A percentile compares a stretch with the other conserved stretches of the same genome.
These are phyloP conservation scores for Phaetusa simplex DNA, from an alignment of 2,113 vertebrate genomes.

Conservation along the genomic window DNA sequence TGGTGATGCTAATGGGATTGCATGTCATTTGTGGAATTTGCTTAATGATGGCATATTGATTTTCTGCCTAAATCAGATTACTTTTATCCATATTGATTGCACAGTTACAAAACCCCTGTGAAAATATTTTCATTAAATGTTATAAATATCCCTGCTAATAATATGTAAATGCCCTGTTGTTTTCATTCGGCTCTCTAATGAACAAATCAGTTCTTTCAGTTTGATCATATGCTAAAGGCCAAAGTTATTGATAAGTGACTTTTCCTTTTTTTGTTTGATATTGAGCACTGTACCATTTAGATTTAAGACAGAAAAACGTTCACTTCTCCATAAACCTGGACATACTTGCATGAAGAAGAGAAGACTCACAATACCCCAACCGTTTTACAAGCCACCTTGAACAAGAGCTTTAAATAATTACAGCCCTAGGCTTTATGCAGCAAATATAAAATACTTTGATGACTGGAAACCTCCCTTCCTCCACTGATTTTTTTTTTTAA, in stretches of 20 bases:
- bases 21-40: background rate
- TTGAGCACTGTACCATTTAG: background rate
- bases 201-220: background rate
- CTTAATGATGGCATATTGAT: background rate
- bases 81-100: background rate
- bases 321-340: background rate
- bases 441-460: background rate
- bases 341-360: background rate
- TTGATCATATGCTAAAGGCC: background rate
- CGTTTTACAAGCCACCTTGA: background rate
- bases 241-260: background rate
- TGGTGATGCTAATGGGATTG: background rate
- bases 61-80: conserved; percentile 35
- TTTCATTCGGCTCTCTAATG: background rate
- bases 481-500: background rate
- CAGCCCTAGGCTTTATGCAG: background rate
- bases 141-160: background rate
- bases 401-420: background rate
- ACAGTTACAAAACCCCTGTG: background rate
- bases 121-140: background rate
- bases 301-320: background rate
- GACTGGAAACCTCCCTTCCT: background rate
- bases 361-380: background rate
- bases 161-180: background rate
- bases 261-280: background rate